phyloP scores from a whole-genome alignment of 64 coral and sea anemone genomes.

The Montipora sp. region DNA sequence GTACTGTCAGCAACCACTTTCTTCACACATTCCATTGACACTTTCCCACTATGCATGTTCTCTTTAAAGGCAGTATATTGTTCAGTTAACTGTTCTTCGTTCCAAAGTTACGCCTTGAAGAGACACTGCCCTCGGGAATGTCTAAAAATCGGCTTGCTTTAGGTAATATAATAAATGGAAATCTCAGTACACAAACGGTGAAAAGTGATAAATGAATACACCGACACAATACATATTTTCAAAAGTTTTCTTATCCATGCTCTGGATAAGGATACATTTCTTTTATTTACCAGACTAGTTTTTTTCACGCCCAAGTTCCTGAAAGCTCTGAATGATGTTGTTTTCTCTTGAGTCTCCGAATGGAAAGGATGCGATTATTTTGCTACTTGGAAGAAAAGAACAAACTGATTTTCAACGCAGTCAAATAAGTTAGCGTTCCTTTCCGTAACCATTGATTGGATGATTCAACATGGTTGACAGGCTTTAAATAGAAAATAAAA shows the following conservation, averaged over 20 bases:
- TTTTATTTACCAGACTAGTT: too few relatives aligned
- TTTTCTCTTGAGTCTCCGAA: neutral
- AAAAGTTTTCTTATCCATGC: too few relatives aligned
- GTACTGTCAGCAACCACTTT: conserved; percentile 15
- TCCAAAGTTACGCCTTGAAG: conserved; percentile 10
- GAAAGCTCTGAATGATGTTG: too few relatives aligned
- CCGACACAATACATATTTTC: too few relatives aligned
- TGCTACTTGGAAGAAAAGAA: neutral
- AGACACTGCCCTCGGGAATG: conserved; percentile 2
- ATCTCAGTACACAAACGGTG: too few relatives aligned
- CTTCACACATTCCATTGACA: conserved; percentile 4
- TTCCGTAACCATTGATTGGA: neutral
- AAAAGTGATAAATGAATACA: too few relatives aligned
- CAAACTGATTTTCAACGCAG: neutral
- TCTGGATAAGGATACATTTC: too few relatives aligned
- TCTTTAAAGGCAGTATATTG: too few relatives aligned
- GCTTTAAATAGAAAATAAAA: neutral
- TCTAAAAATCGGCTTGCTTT: neutral
- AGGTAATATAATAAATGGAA: too few relatives aligned
- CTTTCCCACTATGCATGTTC: neutral
- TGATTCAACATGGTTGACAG: neutral
- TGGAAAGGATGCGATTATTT: neutral
- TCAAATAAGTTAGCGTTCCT: neutral
- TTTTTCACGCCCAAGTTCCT: too few relatives aligned
- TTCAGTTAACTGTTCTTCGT: conserved; percentile 33